Evolutionary conservation across 1,140 invertebrate genomes (phyloP).

Genomic region (Drosophila mojavensis): DNA sequence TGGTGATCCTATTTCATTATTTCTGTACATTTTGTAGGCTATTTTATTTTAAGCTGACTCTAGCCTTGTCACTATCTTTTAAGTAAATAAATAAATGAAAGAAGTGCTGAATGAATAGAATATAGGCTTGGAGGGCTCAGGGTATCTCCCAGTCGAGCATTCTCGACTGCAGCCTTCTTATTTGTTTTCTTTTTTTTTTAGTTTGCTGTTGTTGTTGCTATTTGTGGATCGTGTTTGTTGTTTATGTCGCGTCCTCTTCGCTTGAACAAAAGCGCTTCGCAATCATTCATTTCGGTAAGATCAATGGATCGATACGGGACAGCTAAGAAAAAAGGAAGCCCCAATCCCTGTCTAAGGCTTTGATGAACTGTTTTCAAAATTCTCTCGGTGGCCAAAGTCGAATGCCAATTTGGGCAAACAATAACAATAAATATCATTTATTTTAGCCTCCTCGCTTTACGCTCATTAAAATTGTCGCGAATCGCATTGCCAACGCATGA

Average conservation of each 20-base stretch:
- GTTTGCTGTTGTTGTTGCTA: too few relatives aligned
- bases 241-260: background rate
- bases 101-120: too few relatives aligned
- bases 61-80: too few relatives aligned
- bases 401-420: slow-evolving; percentile 29
- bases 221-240: too few relatives aligned
- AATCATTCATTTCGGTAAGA: slow-evolving; percentile 82
- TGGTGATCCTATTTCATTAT: too few relatives aligned
- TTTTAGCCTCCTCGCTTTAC: slow-evolving; percentile 47
- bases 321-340: slow-evolving; percentile 58
- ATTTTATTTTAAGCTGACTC: too few relatives aligned
- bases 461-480: slow-evolving; percentile 73
- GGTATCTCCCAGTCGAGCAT: too few relatives aligned
- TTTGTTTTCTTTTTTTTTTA: too few relatives aligned
- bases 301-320: slow-evolving; percentile 72
- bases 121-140: too few relatives aligned
- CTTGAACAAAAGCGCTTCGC: slow-evolving; percentile 49
- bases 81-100: too few relatives aligned
- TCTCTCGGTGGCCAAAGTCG: slow-evolving; percentile 20
- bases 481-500: slow-evolving; percentile 64
- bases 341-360: slow-evolving; percentile 25
- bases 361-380: slow-evolving; percentile 78
- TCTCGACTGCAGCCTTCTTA: slow-evolving; percentile 45
- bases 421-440: slow-evolving; percentile 63
- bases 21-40: too few relatives aligned